These are phyloP conservation scores for Isurus oxyrinchus DNA, from an alignment of 2,113 vertebrate genomes.

Conservation along the genomic window DNA sequence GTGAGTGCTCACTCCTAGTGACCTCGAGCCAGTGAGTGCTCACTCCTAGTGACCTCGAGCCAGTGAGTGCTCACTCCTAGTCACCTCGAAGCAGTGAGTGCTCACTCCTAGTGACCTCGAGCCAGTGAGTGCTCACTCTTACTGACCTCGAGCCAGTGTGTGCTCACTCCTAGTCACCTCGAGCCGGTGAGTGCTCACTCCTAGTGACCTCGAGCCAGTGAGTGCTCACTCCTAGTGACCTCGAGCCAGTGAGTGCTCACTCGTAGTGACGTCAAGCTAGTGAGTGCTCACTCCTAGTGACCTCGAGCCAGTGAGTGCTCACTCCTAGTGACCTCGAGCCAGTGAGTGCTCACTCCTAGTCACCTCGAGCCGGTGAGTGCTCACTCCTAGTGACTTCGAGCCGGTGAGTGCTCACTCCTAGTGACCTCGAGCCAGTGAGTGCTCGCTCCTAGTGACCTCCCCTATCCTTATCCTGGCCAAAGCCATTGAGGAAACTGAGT, in stretches of 20 bases:
- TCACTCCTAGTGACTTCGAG: neutral
- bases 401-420: neutral
- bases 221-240: no score
- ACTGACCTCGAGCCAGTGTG: neutral
- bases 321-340: no score
- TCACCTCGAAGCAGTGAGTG: neutral
- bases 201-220: neutral
- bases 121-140: neutral
- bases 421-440: neutral
- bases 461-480: no score
- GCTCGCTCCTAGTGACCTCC: neutral
- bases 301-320: neutral
- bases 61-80: neutral
- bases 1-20: neutral
- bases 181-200: neutral
- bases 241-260: neutral
- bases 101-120: neutral
- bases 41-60: neutral
- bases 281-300: no score
- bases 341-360: no score
- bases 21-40: neutral
- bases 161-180: neutral
- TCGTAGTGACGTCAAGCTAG: neutral
- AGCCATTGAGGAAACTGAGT: neutral
- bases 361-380: neutral